Evolutionary conservation across 2,113 vertebrate genomes (phyloP).

Genomic region (Tricholaema leucomelas): DNA sequence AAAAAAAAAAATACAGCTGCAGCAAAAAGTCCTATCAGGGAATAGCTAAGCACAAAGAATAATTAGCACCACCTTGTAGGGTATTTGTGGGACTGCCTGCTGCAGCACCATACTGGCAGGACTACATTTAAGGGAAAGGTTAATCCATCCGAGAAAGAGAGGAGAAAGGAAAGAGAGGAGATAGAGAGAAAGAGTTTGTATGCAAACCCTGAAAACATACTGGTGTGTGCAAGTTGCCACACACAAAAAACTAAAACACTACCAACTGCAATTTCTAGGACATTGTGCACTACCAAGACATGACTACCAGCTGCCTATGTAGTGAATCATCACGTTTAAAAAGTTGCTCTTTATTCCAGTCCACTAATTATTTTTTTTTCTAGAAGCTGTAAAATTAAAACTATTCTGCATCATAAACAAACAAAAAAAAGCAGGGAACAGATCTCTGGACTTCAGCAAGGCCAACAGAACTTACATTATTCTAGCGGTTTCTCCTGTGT

Average conservation of each 20-base stretch:
- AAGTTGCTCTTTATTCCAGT: background rate
- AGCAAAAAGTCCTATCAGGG: background rate
- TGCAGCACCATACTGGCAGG: background rate
- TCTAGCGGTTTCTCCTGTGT: background rate
- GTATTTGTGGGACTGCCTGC: background rate
- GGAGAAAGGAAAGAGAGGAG: no score
- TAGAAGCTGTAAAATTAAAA: slow-evolving; percentile 20
- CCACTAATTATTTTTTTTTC: background rate
- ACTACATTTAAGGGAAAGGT: background rate
- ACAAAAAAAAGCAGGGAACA: background rate
- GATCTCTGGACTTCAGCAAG: background rate
- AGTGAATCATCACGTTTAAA: slow-evolving; percentile 51
- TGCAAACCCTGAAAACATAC: background rate
- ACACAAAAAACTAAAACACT: background rate
- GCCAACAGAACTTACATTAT: background rate
- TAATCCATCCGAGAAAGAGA: no score
- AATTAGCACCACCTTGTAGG: background rate
- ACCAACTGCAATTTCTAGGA: slow-evolving; percentile 51
- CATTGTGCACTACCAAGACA: slow-evolving; percentile 32
- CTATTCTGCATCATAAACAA: background rate
- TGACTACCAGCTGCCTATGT: slow-evolving; percentile 49
- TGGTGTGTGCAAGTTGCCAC: background rate
- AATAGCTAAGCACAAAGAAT: background rate
- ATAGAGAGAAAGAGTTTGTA: background rate
- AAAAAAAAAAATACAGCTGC: slow-evolving; percentile 49